These are phyloP conservation scores for Leptopilina syphax DNA, from an alignment of 2,888 invertebrate species.

Conservation along the genomic window DNA sequence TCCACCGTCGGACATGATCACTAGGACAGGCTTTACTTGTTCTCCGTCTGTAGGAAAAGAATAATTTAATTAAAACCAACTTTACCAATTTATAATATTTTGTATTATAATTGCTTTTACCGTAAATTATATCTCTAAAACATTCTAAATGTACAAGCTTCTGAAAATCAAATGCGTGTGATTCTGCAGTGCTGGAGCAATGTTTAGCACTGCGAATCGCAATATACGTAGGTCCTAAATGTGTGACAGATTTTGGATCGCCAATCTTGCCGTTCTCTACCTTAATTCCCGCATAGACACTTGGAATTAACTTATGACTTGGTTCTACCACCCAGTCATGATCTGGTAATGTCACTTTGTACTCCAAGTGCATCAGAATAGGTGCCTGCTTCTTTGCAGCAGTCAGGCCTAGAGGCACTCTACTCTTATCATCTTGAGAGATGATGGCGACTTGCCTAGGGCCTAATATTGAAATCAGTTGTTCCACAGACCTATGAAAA, in stretches of 20 bases:
- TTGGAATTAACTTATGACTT: constrained; percentile 63
- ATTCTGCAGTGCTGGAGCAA: constrained; percentile 57
- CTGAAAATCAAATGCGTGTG: constrained; percentile 53
- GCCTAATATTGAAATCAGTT: not conserved
- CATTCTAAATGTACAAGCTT: constrained; percentile 45
- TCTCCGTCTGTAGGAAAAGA: not conserved
- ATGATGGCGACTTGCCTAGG: not conserved
- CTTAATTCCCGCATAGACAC: constrained; percentile 63
- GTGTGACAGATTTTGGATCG: constrained; percentile 65
- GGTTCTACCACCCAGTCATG: constrained; percentile 56
- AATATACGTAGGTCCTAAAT: constrained; percentile 74
- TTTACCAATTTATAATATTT: not conserved
- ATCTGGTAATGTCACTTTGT: constrained; percentile 51
- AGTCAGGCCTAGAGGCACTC: constrained; percentile 69
- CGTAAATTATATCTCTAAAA: constrained; percentile 58
- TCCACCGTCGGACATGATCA: constrained; percentile 59
- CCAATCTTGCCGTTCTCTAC: constrained; percentile 60
- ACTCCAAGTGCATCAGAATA: constrained; percentile 65
- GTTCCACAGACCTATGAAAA: not conserved
- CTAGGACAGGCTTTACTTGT: constrained; percentile 60
- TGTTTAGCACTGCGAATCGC: constrained; percentile 66
- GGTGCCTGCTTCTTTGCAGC: constrained; percentile 72
- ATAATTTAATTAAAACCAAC: constrained; percentile 48
- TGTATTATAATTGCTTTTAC: constrained; percentile 15
- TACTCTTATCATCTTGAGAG: constrained; percentile 54